These are phyloP conservation scores for Rugalucina vietnamica DNA, from an alignment of 2,888 invertebrate genomes.

Conservation along the genomic window DNA sequence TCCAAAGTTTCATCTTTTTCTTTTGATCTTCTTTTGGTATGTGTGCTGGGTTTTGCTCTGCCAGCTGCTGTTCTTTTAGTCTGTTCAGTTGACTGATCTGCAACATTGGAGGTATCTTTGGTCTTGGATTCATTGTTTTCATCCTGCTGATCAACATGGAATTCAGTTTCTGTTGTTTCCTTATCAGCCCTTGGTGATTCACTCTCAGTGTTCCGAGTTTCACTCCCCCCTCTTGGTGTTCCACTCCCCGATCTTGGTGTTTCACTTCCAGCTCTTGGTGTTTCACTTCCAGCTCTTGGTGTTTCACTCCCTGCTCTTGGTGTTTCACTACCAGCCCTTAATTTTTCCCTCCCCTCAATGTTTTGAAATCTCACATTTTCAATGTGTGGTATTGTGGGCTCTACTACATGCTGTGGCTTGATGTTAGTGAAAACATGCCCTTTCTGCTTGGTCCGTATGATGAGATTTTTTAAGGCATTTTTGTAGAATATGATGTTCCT, in stretches of 20 bases:
- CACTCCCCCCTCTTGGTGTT: background rate
- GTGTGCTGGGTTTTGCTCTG: too few relatives aligned
- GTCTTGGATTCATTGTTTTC: background rate
- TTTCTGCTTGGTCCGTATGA: slow-evolving; percentile 51
- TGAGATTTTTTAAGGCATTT: slow-evolving; percentile 65
- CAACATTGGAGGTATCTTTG: background rate
- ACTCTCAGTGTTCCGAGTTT: background rate
- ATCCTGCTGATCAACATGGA: background rate
- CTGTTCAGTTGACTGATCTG: background rate
- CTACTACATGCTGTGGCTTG: slow-evolving; percentile 22
- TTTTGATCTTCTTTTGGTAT: too few relatives aligned
- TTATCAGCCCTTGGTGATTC: background rate
- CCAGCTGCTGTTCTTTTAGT: background rate
- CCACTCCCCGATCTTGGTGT: background rate
- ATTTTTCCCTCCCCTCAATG: background rate
- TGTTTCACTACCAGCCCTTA: background rate
- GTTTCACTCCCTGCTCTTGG: background rate
- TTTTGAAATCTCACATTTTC: background rate
- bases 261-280: background rate
- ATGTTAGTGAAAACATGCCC: slow-evolving; percentile 51
- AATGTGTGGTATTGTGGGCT: background rate
- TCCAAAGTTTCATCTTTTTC: background rate
- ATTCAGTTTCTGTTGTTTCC: background rate
- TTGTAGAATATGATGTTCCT: slow-evolving; percentile 72
- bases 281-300: background rate